Conservation (phyloP, 1,140 invertebrate genomes). For the Plodia interpunctella region DNA sequence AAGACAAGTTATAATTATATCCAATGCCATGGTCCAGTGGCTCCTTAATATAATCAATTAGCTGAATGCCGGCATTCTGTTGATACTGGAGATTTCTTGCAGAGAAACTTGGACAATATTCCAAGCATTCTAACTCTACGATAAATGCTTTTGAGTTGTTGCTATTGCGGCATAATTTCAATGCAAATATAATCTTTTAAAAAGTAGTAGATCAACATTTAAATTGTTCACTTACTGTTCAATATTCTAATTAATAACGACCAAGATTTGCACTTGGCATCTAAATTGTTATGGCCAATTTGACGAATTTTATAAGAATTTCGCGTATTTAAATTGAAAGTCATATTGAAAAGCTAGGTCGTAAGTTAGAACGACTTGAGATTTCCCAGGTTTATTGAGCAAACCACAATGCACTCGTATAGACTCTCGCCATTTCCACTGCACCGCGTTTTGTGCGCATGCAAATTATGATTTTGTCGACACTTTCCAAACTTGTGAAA, state of each 20-base stretch:
- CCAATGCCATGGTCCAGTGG: not conserved
- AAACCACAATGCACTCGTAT: not conserved
- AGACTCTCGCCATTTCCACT: not conserved
- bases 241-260: too few relatives aligned
- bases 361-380: not conserved
- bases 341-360: not conserved
- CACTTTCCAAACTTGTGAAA: conserved; percentile 3
- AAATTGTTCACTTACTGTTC: too few relatives aligned
- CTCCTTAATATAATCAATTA: not conserved
- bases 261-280: too few relatives aligned
- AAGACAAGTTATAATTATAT: too few relatives aligned
- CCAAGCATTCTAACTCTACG: not conserved
- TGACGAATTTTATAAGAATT: not conserved
- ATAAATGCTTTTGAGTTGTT: too few relatives aligned
- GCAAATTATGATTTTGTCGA: not conserved
- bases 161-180: too few relatives aligned
- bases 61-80: conserved; percentile 1
- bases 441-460: not conserved
- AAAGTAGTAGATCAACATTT: too few relatives aligned
- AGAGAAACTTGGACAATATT: not conserved
- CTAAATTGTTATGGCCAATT: too few relatives aligned
- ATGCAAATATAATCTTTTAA: too few relatives aligned
- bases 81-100: not conserved
- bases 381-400: not conserved
- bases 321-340: not conserved